Percentiles rank a stretch among this genome's conserved stretches.
These are phyloP conservation scores for Papilio polyxenes DNA, from an alignment of 1,140 invertebrate genomes.

Conservation along the genomic window DNA sequence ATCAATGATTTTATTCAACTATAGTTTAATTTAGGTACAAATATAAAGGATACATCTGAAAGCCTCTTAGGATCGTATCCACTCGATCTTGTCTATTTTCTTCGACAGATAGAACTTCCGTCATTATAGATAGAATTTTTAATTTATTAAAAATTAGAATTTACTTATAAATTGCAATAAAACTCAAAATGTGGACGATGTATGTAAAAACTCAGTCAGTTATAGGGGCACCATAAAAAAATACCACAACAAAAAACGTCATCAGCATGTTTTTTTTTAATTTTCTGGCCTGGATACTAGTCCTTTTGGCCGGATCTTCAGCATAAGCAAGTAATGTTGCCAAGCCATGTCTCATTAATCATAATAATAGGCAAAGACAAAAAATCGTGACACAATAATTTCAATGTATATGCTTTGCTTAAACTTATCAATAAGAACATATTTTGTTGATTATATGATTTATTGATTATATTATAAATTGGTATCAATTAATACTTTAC, in stretches of 20 bases:
- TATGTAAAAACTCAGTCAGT: slow-evolving; percentile 1
- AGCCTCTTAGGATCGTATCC: slow-evolving; percentile 80
- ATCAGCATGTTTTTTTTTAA: no score
- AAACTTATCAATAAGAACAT: neutral
- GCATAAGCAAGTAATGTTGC: slow-evolving; percentile 1
- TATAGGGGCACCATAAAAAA: slow-evolving; percentile 5
- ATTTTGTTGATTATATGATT: no score
- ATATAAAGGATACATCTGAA: slow-evolving; percentile 82
- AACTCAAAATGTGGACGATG: neutral
- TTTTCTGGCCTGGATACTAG: no score
- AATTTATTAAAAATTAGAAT: neutral
- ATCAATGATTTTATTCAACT: neutral
- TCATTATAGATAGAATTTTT: slow-evolving; percentile 49
- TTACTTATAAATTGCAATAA: neutral
- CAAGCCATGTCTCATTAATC: neutral
- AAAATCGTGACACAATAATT: neutral
- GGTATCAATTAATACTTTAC: neutral
- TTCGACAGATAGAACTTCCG: slow-evolving; percentile 64
- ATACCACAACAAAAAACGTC: slow-evolving; percentile 39
- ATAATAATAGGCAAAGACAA: neutral
- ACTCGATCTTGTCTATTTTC: slow-evolving; percentile 69
- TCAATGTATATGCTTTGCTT: neutral
- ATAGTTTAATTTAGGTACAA: neutral
- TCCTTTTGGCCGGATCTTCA: no score
- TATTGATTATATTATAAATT: no score